Evolutionary conservation across 2,797 vertebrate genomes (phyloP), one percentile per base, ranked within the genome.

Genomic region (Calcarius lapponicus): DNA sequence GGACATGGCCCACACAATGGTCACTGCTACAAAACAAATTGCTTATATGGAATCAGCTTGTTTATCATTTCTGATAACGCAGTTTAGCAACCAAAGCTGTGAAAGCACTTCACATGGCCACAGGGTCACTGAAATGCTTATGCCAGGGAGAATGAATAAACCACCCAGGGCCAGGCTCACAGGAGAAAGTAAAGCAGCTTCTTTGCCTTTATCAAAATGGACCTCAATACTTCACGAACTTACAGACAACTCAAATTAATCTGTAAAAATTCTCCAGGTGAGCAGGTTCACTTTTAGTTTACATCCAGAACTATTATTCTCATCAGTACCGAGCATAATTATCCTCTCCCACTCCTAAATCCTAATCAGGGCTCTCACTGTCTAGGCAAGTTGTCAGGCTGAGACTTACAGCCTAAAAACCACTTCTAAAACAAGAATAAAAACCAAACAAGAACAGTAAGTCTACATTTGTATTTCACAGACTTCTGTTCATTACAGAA

Each of bases 1-100:
- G 47, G 48, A 83, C 0, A 0, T 14, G 38, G 75, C 56, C 62
- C 38, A 56, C 7, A 2, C 2, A 11, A 60, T 4, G 31, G 57
- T 45, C 48, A 50, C 54, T 36, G 53, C 64, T 66, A 79, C 70
- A 88, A 70, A 90, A 58, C 24, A 71, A 72, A 81, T 3, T 84
- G 89, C 62, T 91, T 36, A 25, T 3, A 76, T 17, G 45, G 51
- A 88, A 92, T 71, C 58, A 90, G 81, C 54, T 91, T 78, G 81
- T 91, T 96, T 91, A 80, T 81, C 0, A 45, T 51, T 86, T 80
- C 45, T 74, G 22, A 73, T 64, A 88, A 86, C 7, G 32, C 72
- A 89, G 62, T 95, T 88, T 36, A 84, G 73, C 28, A 82, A 64
- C 32, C 26, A 66, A 86, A 93, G 93, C 80, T 64, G 93, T 88